Conservation (phyloP, 2,113 vertebrate species). For the Lasiurus borealis region DNA sequence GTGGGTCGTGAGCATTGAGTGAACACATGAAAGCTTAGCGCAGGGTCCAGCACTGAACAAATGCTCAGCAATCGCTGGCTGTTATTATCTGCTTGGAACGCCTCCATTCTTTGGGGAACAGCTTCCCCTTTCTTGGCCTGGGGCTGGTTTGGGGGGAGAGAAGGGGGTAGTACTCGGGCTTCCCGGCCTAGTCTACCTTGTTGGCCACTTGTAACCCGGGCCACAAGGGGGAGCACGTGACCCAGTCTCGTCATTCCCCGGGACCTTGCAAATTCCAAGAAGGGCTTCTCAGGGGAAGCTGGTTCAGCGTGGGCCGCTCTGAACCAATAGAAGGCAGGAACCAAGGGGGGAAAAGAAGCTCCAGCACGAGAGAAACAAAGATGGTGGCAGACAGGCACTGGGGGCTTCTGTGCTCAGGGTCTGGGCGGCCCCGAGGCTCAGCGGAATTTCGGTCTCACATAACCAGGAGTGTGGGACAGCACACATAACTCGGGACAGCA, state of each 20-base stretch:
- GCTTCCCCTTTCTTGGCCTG: neutral
- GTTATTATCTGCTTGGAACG: neutral
- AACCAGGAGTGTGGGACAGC: neutral
- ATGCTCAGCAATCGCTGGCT: neutral
- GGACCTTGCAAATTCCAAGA: neutral
- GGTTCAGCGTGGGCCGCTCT: neutral
- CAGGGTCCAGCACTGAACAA: neutral
- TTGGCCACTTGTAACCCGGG: neutral
- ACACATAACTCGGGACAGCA: neutral
- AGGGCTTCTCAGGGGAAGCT: neutral
- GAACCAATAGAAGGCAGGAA: neutral
- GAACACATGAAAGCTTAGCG: neutral
- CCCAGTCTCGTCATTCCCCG: neutral
- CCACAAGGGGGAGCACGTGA: conserved; percentile 8
- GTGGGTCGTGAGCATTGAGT: neutral
- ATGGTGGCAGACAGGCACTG: neutral
- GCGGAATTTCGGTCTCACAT: neutral
- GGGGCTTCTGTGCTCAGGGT: neutral
- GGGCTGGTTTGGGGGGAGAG: too few relatives aligned
- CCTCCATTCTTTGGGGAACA: neutral
- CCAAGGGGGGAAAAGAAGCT: neutral
- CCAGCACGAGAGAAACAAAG: neutral
- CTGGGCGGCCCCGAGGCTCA: neutral
- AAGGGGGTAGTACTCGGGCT: too few relatives aligned
- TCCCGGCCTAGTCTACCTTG: neutral